Evolutionary conservation across 2,888 invertebrate species (phyloP), one percentile per base, ranked within the genome.

Genomic region (Esperia sulphurella): DNA sequence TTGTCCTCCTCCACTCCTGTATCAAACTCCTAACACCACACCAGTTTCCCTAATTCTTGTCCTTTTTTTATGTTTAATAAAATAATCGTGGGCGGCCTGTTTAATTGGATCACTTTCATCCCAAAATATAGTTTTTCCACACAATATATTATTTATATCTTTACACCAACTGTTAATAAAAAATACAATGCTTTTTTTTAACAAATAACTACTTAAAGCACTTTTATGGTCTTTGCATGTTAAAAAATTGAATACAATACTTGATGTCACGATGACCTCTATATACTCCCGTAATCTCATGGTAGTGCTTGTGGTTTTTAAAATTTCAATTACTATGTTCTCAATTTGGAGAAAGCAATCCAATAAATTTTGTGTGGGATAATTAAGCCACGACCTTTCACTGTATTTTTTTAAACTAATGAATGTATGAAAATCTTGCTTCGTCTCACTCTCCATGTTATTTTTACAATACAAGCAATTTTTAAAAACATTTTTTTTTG

Each of bases 111-210:
- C 30, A 30, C 8, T 8, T 7, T 8, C 8, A 30, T 7, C 30
- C 8, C 6, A 5, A 30, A 7, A 5, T 30, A 5, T 30, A 8
- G 6, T 5, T 30, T 8, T 5, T 30, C 30, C 30, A 5, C 8
- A 7, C 8, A 30, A 30, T 30, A 50, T 45, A 35, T 45, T 45
- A 14, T 41, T 49, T 10, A 38, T 14, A n/a, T 50, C 49, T 46
- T 21, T 45, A 38, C 49, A 50, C 38, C 46, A 49, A 41, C 35
- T 45, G 31, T n/a, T 37, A 35, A 49, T 45, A 41, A 49, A 49
- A 28, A 49, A 49, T 35, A 7, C 37, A n/a, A 14, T 38, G 7
- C 14, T 1, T 8, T 41, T n/a, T 14, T 41, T 33, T 6, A 33
- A 14, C 14, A 46, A 3, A 28, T 28, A 41, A n/a, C 28, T 28